Evolutionary conservation across 2,113 vertebrate species (phyloP).

Genomic region (Salvelinus sp.): DNA sequence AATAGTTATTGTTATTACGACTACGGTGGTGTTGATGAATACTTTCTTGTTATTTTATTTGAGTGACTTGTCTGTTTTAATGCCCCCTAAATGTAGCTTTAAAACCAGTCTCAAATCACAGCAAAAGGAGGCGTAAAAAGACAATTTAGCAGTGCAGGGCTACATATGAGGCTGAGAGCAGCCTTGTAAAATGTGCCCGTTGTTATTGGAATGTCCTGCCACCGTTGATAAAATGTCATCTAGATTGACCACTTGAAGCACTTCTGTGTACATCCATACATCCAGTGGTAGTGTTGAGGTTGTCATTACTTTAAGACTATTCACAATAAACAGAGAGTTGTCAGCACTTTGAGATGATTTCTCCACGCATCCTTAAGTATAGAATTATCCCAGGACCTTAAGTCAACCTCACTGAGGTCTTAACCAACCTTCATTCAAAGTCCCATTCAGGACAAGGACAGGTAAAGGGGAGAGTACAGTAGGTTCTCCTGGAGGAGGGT

Average conservation of each 20-base stretch:
- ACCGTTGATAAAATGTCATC: constrained; percentile 19
- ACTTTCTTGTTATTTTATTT: constrained; percentile 54
- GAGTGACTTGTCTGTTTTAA: constrained; percentile 59
- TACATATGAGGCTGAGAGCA: constrained; percentile 3
- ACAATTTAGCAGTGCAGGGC: background rate
- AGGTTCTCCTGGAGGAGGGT: constrained; percentile 23
- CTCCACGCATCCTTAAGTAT: constrained; percentile 26
- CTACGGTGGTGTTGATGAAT: constrained; percentile 40
- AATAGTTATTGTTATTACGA: constrained; percentile 44
- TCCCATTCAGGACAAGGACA: background rate
- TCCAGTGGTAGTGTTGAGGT: constrained; percentile 13
- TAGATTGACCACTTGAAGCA: constrained; percentile 43
- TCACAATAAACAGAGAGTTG: constrained; percentile 38
- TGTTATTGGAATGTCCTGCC: constrained; percentile 11
- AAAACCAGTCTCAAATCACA: constrained; percentile 48
- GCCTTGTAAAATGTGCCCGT: background rate
- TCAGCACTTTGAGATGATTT: constrained; percentile 22
- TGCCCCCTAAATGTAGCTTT: constrained; percentile 63
- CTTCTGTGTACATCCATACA: constrained; percentile 44
- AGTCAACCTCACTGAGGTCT: constrained; percentile 24
- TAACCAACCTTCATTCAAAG: background rate
- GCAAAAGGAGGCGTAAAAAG: constrained; percentile 29
- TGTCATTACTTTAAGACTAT: constrained; percentile 50
- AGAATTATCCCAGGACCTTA: constrained; percentile 27
- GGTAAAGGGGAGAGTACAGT: background rate